A percentile compares a stretch with the other conserved stretches of the same genome.
These are phyloP conservation scores for Natrix natrix DNA, from an alignment of 2,797 vertebrate genomes.

Conservation along the genomic window DNA sequence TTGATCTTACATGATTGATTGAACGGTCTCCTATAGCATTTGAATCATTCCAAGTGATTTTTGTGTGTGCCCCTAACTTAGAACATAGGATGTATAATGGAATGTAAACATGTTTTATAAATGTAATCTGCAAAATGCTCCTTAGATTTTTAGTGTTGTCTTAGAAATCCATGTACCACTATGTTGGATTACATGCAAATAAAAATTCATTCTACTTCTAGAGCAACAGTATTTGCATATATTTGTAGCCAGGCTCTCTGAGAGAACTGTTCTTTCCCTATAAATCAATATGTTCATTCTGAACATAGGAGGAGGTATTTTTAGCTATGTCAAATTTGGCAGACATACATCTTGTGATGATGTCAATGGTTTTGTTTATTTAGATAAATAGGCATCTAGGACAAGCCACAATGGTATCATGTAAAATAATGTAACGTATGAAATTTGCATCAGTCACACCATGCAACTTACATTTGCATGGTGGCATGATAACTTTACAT, in stretches of 20 bases:
- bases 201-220: background rate
- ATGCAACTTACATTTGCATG: background rate
- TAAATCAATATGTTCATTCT: background rate
- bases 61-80: background rate
- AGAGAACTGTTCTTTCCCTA: background rate
- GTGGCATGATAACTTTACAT: background rate
- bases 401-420: background rate
- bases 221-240: background rate
- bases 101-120: background rate
- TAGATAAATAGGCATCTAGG: background rate
- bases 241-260: background rate
- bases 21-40: background rate
- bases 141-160: background rate
- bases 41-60: background rate
- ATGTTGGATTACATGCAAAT: background rate
- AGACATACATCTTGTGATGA: background rate
- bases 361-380: background rate
- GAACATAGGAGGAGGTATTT: background rate
- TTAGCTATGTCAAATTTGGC: background rate
- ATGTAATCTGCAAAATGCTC: background rate
- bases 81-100: background rate
- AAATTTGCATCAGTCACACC: background rate
- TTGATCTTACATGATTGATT: background rate
- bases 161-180: background rate
- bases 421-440: background rate